Evolutionary conservation across 2,888 invertebrate genomes (phyloP).

Genomic region (Baccha elongata): DNA sequence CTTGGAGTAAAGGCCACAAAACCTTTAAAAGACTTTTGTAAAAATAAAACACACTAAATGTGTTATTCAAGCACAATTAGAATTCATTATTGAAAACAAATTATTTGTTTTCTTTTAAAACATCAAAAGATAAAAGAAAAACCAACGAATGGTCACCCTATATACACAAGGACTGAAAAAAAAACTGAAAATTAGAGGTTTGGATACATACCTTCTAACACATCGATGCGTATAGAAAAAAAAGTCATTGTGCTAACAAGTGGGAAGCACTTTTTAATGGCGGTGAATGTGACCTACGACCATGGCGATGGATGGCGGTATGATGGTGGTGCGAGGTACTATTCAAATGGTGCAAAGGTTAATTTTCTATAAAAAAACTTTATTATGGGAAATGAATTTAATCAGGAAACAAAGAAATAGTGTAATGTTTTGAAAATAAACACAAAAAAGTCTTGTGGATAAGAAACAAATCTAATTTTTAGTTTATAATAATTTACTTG

Average conservation of each 20-base stretch:
- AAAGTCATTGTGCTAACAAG: constrained; percentile 54
- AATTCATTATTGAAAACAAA: too few relatives aligned
- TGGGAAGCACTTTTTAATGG: constrained; percentile 33
- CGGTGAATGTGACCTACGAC: neutral
- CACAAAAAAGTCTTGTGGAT: too few relatives aligned
- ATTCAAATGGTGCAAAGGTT: constrained; percentile 45
- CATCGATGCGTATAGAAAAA: constrained; percentile 53
- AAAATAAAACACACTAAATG: too few relatives aligned
- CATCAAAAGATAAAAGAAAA: too few relatives aligned
- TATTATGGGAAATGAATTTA: neutral
- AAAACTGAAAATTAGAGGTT: constrained; percentile 2
- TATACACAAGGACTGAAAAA: too few relatives aligned
- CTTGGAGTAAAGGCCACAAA: too few relatives aligned
- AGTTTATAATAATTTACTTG: too few relatives aligned
- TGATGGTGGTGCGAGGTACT: constrained; percentile 28
- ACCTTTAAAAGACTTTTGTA: too few relatives aligned
- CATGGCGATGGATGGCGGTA: constrained; percentile 7
- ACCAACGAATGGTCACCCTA: too few relatives aligned
- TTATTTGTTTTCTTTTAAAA: too few relatives aligned
- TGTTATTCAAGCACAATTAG: too few relatives aligned
- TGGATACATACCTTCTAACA: constrained; percentile 55
- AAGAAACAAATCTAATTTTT: too few relatives aligned
- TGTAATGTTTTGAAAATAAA: neutral
- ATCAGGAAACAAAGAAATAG: neutral
- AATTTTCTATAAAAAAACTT: constrained; percentile 9